phyloP scores from a whole-genome alignment of 2,113 vertebrate genomes.

The Seriola aureovittata region DNA sequence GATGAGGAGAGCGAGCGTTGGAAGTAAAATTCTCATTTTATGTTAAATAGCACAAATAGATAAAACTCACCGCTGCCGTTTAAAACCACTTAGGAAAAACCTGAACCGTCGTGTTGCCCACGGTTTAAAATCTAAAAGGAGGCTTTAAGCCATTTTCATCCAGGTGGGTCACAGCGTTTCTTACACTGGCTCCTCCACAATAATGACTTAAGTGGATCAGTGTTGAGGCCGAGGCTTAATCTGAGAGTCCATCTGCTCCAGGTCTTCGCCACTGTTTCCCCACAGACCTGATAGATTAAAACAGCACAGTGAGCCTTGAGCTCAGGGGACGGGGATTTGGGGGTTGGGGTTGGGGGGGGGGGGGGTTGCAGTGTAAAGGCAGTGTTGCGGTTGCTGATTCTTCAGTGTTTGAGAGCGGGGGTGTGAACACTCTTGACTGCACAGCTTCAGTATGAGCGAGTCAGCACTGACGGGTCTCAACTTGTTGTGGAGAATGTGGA shows the following conservation, averaged over 20 bases:
- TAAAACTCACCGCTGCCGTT: not conserved
- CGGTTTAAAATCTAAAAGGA: slow-evolving; percentile 46
- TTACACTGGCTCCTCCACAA: slow-evolving; percentile 38
- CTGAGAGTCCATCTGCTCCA: slow-evolving; percentile 80
- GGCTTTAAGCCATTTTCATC: slow-evolving; percentile 37
- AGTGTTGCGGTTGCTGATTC: not conserved
- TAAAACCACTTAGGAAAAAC: not conserved
- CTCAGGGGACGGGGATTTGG: slow-evolving; percentile 2
- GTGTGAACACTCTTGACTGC: not conserved
- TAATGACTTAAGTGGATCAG: slow-evolving; percentile 86
- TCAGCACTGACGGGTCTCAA: not conserved
- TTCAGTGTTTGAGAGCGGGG: not conserved
- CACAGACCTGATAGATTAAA: slow-evolving; percentile 72
- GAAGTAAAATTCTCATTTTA: not conserved
- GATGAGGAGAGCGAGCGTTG: too few species aligned
- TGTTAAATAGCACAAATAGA: not conserved
- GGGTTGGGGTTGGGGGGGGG: not conserved
- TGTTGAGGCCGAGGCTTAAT: slow-evolving; percentile 70
- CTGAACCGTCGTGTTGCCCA: not conserved
- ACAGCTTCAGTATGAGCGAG: not conserved
- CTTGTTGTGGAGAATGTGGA: not conserved
- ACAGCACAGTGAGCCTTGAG: slow-evolving; percentile 44
- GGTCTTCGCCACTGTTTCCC: slow-evolving; percentile 22
- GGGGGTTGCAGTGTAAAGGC: not conserved
- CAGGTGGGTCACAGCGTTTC: slow-evolving; percentile 44